Percentiles rank a stretch among this genome's conserved stretches.
phyloP scores from a whole-genome alignment of 2,797 vertebrate genomes.

The Bradypodion ventrale region DNA sequence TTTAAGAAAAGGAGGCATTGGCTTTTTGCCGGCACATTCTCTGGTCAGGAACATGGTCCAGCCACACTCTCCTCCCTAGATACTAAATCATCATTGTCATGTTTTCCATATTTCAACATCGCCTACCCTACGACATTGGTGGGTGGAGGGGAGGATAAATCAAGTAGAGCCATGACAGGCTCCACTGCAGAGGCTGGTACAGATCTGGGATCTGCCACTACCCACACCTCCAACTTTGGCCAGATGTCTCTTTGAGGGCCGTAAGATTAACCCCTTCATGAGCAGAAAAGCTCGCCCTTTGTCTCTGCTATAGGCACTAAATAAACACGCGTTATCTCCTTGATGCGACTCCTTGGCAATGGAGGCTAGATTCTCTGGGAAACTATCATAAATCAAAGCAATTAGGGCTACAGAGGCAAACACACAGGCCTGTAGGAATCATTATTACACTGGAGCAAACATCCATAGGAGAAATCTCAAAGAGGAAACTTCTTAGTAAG shows the following conservation, averaged over 20 bases:
- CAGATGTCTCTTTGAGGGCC: conserved; percentile 82
- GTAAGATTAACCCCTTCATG: conserved; percentile 77
- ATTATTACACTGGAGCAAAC: neutral
- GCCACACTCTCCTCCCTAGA: conserved; percentile 81
- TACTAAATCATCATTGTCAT: conserved; percentile 87
- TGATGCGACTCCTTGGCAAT: neutral
- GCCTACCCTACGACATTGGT: conserved; percentile 82
- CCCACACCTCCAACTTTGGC: conserved; percentile 83
- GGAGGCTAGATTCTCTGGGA: neutral
- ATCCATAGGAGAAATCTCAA: neutral
- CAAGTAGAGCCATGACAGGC: conserved; percentile 84
- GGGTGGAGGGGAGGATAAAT: conserved; percentile 84
- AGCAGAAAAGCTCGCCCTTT: neutral
- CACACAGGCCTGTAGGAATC: neutral
- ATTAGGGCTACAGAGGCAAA: neutral
- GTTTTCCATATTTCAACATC: conserved; percentile 90
- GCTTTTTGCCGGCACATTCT: conserved; percentile 61
- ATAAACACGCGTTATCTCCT: neutral
- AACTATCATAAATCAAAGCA: neutral
- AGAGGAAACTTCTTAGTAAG: neutral
- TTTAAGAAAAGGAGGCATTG: conserved; percentile 44
- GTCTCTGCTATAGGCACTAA: no score
- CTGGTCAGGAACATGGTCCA: conserved; percentile 69
- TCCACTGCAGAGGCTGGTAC: conserved; percentile 94
- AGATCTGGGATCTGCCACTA: conserved; percentile 82